Base-by-base conservation (phyloP, 1,140 invertebrate species). In the Scylla paramamosain region DNA sequence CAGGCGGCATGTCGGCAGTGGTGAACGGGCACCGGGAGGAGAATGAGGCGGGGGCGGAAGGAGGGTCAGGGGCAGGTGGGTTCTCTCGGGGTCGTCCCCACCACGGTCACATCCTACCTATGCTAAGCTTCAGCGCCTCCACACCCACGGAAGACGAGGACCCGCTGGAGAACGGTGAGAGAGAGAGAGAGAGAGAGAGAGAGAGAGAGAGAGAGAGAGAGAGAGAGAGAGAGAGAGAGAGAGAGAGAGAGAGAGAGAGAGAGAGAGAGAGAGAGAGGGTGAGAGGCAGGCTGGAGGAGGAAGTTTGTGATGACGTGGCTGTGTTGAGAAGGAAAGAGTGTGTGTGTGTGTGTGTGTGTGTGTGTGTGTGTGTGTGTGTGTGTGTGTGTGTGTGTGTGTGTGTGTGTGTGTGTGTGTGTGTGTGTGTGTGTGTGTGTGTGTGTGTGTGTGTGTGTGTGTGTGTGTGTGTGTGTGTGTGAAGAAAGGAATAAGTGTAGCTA, bases 141-240 rank as follows among this genome's bases (percentile, higher is more conserved):
- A 95, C 94, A 28, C 94, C 94, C 84, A 95, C 94, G 0, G 94
- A 95, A 39, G 94, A 95, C n/a, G 94, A 95, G 6, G 89, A 95
- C 67, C 94, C 94, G n/a, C 12, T 95, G 52, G 94, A 92, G 45
- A 87, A n/a, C 25, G 67, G 92, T 93, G n/a, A 86, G 92, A 31
- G 31, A n/a, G 67, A 4, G 32, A 45, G 16, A 29, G n/a, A 45
- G 91, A n/a, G 46, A 59, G n/a, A 32, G 10, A 28, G 45, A n/a
- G 91, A 45, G 16, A 25, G 25, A 25, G 25, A 39, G 20, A 82
- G 0, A 84, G 48, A 59, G 20, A 12, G 25, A 46, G 6, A 29
- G 32, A 39, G 10, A 29, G 32, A 25, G 25, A 39, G 28, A 92
- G 91, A 92, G 59, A 92, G 48, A 92, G 91, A 77, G 67, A 77